Base-by-base conservation (phyloP, 2,113 vertebrate species). In the Plotosus lineatus region DNA sequence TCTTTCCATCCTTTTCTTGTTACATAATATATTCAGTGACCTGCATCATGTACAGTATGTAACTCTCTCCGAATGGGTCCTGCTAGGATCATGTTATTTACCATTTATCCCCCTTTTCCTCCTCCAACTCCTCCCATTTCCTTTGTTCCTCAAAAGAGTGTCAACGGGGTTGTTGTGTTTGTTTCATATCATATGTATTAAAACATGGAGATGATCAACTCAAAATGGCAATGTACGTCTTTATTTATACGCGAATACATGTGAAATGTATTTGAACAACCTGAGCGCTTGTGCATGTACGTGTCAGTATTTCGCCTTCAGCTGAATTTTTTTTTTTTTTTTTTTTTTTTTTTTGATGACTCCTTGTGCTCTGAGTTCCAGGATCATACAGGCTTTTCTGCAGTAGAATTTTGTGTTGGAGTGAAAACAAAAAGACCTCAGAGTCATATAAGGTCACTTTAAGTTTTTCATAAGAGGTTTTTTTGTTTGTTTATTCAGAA, bases 131-230 rank as follows among this genome's bases (percentile, higher is more conserved):
- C 26, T 19, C 46, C 73, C 73, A 14, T 36, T n/a, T 63, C 63
- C 40, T 65, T 48, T 82, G 71, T 75, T 72, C 63, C 51, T 48
- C 77, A 77, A 83, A 83, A 65, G 89, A 86, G 91, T 92, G 89
- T 92, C 90, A 92, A 92, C 83, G 91, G 91, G 91, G 92, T 91
- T 93, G 92, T 93, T 91, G 90, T 91, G 92, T 93, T 90, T 92
- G 91, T 94, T 92, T 92, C 91, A 90, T 92, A 91, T 90, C 92
- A 91, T 89, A 92, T 91, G 90, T 93, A 93, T 94, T 93, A 93
- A 93, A 90, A 91, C 91, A 90, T 90, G 91, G 86, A 92, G 89
- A 91, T 92, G 86, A 91, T 90, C 68, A 92, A 92, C 87, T 82
- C 33, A 74, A 83, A 50, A 81, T 81, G 90, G 74, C 87, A 92